phyloP scores from a whole-genome alignment of 2,797 vertebrate genomes.

The Enteromius thamalakanensis region DNA sequence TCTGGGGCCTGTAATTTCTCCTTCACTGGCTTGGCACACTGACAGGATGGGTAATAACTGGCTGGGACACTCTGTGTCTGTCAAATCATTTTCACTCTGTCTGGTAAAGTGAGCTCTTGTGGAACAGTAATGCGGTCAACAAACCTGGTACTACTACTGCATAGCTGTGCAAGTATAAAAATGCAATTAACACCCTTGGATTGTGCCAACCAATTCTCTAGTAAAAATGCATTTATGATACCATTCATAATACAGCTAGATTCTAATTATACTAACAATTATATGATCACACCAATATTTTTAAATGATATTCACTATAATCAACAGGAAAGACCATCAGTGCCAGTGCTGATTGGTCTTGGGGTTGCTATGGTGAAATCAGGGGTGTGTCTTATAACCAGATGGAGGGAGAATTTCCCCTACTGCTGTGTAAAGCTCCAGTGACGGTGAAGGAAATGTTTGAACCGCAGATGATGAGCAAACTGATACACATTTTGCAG shows the following conservation, averaged over 20 bases:
- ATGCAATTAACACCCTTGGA: not conserved
- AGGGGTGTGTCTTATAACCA: slow-evolving; percentile 17
- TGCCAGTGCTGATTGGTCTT: not conserved
- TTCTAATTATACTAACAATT: slow-evolving; percentile 1
- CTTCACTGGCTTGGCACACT: slow-evolving; percentile 35
- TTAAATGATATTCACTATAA: slow-evolving; percentile 1
- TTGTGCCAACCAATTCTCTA: slow-evolving; percentile 4
- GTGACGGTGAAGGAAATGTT: slow-evolving; percentile 27
- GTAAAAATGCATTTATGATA: slow-evolving; percentile 16
- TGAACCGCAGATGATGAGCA: slow-evolving; percentile 26
- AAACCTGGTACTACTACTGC: slow-evolving; percentile 8
- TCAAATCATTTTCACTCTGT: slow-evolving; percentile 19
- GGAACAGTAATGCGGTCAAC: slow-evolving; percentile 12
- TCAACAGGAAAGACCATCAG: not conserved
- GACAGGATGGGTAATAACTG: slow-evolving; percentile 42
- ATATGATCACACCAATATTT: not conserved
- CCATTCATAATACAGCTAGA: not conserved
- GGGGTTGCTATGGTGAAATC: slow-evolving; percentile 34
- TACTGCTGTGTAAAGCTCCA: slow-evolving; percentile 21
- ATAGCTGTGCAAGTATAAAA: slow-evolving; percentile 1
- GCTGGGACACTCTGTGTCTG: slow-evolving; percentile 25
- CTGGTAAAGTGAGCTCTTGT: slow-evolving; percentile 16
- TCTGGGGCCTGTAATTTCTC: slow-evolving; percentile 41
- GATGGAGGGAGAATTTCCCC: slow-evolving; percentile 47
- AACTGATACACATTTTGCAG: slow-evolving; percentile 42